phyloP scores from a whole-genome alignment of 2,113 vertebrate species.

The Myotis yumanensis region DNA sequence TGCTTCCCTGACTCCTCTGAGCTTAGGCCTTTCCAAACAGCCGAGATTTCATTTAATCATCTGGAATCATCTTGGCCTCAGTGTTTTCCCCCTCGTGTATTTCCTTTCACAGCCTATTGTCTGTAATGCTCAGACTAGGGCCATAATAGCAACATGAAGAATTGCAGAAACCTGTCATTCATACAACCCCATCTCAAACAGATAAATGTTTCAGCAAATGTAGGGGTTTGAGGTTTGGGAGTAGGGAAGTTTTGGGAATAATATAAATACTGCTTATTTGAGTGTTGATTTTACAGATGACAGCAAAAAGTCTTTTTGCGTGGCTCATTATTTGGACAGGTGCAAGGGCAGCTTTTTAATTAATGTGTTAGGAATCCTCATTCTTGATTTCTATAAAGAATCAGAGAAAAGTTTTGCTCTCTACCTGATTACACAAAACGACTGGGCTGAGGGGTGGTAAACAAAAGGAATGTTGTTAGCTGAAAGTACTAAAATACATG shows the following conservation, averaged over 20 bases:
- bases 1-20: not conserved
- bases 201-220: not conserved
- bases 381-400: conserved; percentile 7
- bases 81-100: not conserved
- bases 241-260: not conserved
- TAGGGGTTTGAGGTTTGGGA: not conserved
- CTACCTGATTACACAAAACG: conserved; percentile 25
- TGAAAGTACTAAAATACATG: not conserved
- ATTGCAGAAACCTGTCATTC: not conserved
- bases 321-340: conserved; percentile 62
- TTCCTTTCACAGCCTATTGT: conserved; percentile 21
- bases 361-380: conserved; percentile 17
- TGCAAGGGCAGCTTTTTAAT: conserved; percentile 41
- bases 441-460: not conserved
- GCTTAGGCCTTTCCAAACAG: conserved; percentile 16
- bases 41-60: not conserved
- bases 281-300: conserved; percentile 51
- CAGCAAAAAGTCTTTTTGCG: conserved; percentile 17
- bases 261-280: conserved; percentile 32
- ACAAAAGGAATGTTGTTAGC: not conserved
- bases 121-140: not conserved
- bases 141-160: not conserved
- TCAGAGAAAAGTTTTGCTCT: not conserved
- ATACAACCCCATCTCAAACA: not conserved
- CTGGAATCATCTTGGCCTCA: conserved; percentile 20